Evolutionary conservation across 2,113 vertebrate genomes (phyloP).

Genomic region (Gallinago undulata): DNA sequence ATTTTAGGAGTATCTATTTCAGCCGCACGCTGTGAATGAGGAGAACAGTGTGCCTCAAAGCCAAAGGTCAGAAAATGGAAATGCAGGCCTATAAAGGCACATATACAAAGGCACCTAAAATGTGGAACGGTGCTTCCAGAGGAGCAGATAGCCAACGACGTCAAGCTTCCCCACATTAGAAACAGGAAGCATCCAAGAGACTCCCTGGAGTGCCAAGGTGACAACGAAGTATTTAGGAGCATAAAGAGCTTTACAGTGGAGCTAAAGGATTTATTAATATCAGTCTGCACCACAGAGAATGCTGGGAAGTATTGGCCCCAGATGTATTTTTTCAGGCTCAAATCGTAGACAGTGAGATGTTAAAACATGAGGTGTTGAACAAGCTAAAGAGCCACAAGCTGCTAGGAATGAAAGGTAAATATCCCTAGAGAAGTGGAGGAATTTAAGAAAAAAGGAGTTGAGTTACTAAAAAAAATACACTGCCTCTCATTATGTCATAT

Average conservation of each 20-base stretch:
- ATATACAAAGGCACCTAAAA: neutral
- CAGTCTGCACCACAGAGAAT: conserved; percentile 10
- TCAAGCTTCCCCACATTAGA: neutral
- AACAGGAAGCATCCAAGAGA: neutral
- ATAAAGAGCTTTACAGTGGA: conserved; percentile 18
- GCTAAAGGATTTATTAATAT: conserved; percentile 23
- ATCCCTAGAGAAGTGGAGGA: conserved; percentile 22
- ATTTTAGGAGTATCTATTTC: neutral
- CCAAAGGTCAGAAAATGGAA: neutral
- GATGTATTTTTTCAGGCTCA: conserved; percentile 47
- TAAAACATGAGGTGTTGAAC: conserved; percentile 50
- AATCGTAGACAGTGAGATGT: neutral
- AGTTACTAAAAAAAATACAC: neutral
- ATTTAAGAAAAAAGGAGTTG: conserved; percentile 9
- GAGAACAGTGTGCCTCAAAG: neutral
- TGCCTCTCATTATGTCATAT: conserved; percentile 26
- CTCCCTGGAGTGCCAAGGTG: neutral
- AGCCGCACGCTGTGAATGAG: neutral
- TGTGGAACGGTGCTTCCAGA: neutral
- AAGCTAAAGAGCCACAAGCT: conserved; percentile 17
- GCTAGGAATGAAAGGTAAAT: conserved; percentile 36
- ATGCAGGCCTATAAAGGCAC: neutral
- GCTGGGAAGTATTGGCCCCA: conserved; percentile 22
- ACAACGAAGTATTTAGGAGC: neutral
- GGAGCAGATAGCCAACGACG: neutral